These are phyloP conservation scores for Pristiophorus japonicus DNA, from an alignment of 2,113 vertebrate genomes.

Conservation along the genomic window DNA sequence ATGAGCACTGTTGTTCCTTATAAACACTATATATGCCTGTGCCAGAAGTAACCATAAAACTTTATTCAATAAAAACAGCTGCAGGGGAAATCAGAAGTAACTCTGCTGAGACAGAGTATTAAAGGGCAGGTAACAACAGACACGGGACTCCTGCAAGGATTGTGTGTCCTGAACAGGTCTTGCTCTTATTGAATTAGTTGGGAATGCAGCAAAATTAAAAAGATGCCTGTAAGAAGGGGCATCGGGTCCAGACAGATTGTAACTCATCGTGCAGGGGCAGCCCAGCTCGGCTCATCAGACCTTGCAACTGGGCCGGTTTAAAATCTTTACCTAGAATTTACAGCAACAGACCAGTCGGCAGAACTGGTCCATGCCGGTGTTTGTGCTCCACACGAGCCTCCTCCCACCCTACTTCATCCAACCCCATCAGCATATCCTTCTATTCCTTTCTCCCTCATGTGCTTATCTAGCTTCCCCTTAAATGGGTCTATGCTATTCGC, in stretches of 20 bases:
- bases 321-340: neutral
- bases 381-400: neutral
- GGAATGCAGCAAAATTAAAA: neutral
- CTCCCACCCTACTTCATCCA: neutral
- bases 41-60: neutral
- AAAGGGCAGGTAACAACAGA: neutral
- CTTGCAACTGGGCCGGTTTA: neutral
- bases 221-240: neutral
- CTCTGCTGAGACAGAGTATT: neutral
- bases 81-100: neutral
- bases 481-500: neutral
- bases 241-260: neutral
- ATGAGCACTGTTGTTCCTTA: neutral
- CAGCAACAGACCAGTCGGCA: neutral
- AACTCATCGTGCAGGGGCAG: neutral
- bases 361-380: neutral
- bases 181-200: neutral
- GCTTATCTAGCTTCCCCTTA: neutral
- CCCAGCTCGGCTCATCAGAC: neutral
- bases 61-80: neutral
- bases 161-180: neutral
- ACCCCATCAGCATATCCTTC: neutral
- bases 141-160: neutral
- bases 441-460: neutral
- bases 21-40: neutral